A percentile compares a stretch with the other conserved stretches of the same genome.
These are phyloP conservation scores for Idaea dimidiata DNA, from an alignment of 2,888 invertebrate genomes.

Conservation along the genomic window DNA sequence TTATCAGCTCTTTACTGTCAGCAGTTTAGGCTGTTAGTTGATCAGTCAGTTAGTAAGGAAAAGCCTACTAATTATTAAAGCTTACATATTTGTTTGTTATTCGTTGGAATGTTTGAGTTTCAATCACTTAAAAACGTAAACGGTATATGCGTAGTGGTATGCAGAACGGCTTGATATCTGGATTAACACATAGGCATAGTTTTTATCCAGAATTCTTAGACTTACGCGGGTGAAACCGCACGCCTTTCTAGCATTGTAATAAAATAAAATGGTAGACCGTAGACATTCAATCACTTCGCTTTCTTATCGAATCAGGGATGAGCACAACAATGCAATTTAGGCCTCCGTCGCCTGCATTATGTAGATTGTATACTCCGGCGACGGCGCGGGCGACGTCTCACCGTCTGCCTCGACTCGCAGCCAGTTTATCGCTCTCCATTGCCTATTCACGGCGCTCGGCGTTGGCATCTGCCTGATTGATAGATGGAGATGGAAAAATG, in stretches of 20 bases:
- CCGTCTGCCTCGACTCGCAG: constrained; percentile 62
- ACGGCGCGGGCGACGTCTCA: constrained; percentile 35
- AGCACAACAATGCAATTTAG: constrained; percentile 59
- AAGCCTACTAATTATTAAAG: too few species aligned
- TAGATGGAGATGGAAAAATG: constrained; percentile 22
- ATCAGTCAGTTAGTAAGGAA: too few species aligned
- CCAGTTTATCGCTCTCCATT: constrained; percentile 76
- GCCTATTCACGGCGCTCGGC: constrained; percentile 67
- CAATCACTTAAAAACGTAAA: too few species aligned
- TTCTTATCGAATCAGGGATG: constrained; percentile 44
- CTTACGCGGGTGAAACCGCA: not conserved
- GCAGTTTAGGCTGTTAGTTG: too few species aligned
- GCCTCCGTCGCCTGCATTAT: constrained; percentile 61
- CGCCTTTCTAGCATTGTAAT: not conserved
- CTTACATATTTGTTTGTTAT: too few species aligned
- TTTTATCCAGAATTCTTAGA: not conserved
- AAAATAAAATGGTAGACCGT: not conserved
- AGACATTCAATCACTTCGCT: constrained; percentile 25
- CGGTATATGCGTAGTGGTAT: too few species aligned
- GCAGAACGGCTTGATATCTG: too few species aligned
- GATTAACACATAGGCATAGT: not conserved
- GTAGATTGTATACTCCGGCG: constrained; percentile 61
- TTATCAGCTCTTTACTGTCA: too few species aligned
- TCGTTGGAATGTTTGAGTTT: too few species aligned
- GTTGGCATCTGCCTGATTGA: constrained; percentile 66